These are phyloP conservation scores for Trichomalopsis sarcophagae DNA, from an alignment of 1,140 invertebrate genomes.

Conservation along the genomic window DNA sequence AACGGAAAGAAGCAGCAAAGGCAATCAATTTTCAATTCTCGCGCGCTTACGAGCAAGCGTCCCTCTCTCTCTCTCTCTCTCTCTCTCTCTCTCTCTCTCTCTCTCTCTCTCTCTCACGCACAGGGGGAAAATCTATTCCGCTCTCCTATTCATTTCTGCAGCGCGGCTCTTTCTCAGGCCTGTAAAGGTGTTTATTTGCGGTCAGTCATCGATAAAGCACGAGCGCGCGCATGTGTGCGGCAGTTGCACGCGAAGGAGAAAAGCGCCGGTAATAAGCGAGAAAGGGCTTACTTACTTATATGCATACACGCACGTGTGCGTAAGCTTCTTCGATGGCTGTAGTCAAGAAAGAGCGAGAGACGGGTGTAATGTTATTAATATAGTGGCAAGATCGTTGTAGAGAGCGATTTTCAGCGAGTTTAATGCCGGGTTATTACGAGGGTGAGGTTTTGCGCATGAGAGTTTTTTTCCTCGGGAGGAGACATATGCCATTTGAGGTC, in stretches of 20 bases:
- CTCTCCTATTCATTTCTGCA: slow-evolving; percentile 36
- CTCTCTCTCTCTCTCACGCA: background rate
- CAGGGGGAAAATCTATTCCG: slow-evolving; percentile 16
- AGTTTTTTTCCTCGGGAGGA: background rate
- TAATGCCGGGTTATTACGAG: background rate
- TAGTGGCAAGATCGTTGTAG: background rate
- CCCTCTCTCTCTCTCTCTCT: too few relatives aligned
- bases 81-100: too few relatives aligned
- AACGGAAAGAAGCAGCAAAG: background rate
- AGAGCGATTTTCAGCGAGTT: background rate
- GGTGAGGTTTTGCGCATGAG: too few relatives aligned
- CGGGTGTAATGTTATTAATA: background rate
- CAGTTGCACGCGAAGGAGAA: background rate
- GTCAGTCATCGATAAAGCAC: slow-evolving; percentile 39
- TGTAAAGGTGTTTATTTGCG: slow-evolving; percentile 48
- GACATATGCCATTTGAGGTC: too few relatives aligned
- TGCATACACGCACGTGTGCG: background rate
- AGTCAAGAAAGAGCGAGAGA: too few relatives aligned
- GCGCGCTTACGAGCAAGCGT: background rate
- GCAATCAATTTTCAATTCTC: slow-evolving; percentile 46
- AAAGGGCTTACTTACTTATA: slow-evolving; percentile 8
- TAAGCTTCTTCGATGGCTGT: too few relatives aligned
- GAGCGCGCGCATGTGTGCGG: background rate
- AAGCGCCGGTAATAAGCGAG: slow-evolving; percentile 13
- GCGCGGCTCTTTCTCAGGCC: slow-evolving; percentile 29